Percentiles rank a stretch among this genome's conserved stretches.
Conservation (phyloP, 2,113 vertebrate genomes). For the Pluvialis apricaria region DNA sequence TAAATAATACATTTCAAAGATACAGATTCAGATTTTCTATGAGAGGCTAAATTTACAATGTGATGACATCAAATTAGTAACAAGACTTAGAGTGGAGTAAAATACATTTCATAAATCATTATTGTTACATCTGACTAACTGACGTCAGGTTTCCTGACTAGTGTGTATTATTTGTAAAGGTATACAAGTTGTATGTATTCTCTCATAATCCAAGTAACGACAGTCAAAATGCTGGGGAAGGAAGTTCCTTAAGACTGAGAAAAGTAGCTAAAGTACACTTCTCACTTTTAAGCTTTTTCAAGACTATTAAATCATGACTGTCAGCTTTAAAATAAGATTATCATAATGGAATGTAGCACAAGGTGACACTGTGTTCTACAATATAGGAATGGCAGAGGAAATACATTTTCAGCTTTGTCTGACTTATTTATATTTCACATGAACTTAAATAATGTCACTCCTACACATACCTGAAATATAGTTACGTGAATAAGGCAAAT, state of each 20-base stretch:
- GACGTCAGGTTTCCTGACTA: not conserved
- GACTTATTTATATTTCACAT: slow-evolving; percentile 64
- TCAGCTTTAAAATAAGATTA: slow-evolving; percentile 56
- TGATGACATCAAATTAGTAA: not conserved
- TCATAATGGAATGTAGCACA: slow-evolving; percentile 43
- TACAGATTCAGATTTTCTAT: not conserved
- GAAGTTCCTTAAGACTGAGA: not conserved
- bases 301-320: slow-evolving; percentile 24
- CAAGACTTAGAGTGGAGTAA: not conserved
- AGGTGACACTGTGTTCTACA: slow-evolving; percentile 47
- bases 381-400: slow-evolving; percentile 20
- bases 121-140: not conserved
- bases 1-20: not conserved
- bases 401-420: slow-evolving; percentile 35
- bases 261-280: slow-evolving; percentile 22
- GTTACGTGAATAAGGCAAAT: not conserved
- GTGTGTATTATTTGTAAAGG: slow-evolving; percentile 7
- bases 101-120: not conserved
- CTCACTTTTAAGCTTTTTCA: slow-evolving; percentile 11
- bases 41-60: not conserved
- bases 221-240: not conserved
- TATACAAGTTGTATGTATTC: not conserved
- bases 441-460: slow-evolving; percentile 48
- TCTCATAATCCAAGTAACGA: not conserved
- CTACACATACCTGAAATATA: not conserved